phyloP scores from a whole-genome alignment of 2,888 invertebrate species.

The Aspidapion aeneum region DNA sequence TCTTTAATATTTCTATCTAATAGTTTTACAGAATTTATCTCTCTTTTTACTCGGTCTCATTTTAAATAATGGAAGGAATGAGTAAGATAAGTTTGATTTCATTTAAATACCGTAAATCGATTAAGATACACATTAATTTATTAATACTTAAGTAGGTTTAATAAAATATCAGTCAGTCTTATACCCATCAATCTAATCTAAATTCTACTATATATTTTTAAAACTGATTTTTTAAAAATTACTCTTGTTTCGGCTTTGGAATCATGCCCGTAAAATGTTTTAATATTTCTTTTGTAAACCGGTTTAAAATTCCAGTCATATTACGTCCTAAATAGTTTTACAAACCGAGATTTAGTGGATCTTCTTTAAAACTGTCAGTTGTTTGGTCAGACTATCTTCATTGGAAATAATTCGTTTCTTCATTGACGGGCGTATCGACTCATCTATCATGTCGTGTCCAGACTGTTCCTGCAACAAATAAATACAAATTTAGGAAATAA shows the following conservation, averaged over 20 bases:
- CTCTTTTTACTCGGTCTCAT: not conserved
- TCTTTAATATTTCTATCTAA: not conserved
- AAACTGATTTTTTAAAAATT: not conserved
- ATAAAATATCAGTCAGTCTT: not conserved
- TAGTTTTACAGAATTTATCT: not conserved
- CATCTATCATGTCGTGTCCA: conserved; percentile 16
- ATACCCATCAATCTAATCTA: not conserved
- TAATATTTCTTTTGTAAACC: too few species aligned
- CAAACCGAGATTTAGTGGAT: conserved; percentile 56
- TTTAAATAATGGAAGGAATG: not conserved
- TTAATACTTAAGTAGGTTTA: not conserved
- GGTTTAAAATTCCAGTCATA: too few species aligned
- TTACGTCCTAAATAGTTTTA: too few species aligned
- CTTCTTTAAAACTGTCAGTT: conserved; percentile 63
- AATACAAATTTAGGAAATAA: conserved; percentile 9
- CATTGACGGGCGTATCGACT: conserved; percentile 48
- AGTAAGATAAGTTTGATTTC: not conserved
- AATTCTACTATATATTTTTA: not conserved
- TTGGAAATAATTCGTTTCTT: conserved; percentile 62
- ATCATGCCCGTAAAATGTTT: too few species aligned
- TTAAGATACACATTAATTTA: not conserved
- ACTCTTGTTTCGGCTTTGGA: too few species aligned
- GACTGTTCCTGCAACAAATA: conserved; percentile 41
- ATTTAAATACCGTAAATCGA: not conserved
- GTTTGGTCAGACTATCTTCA: conserved; percentile 60